These are phyloP conservation scores for Helicolenus hilgendorfi DNA, from an alignment of 2,797 vertebrate genomes.

Conservation along the genomic window DNA sequence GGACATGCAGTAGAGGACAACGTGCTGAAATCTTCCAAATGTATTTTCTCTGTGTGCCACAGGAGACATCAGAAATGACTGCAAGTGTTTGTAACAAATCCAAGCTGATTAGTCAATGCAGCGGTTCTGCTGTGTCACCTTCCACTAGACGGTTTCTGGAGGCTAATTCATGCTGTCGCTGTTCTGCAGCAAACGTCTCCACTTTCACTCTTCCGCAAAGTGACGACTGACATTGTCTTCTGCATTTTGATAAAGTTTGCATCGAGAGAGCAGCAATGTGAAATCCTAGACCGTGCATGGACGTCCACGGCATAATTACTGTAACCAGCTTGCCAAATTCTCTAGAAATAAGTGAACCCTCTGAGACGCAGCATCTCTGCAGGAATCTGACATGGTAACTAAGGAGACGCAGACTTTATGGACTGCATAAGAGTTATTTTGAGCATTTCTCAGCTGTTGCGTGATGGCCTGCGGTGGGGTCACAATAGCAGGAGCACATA, in stretches of 20 bases:
- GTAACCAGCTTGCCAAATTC: slow-evolving; percentile 33
- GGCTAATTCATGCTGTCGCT: slow-evolving; percentile 73
- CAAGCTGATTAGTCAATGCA: slow-evolving; percentile 65
- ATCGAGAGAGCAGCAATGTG: slow-evolving; percentile 17
- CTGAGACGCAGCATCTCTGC: slow-evolving; percentile 22
- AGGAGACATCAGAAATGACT: slow-evolving; percentile 44
- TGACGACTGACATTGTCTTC: slow-evolving; percentile 56
- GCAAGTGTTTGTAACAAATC: slow-evolving; percentile 66
- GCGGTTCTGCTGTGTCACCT: slow-evolving; percentile 70
- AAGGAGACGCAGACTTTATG: slow-evolving; percentile 13
- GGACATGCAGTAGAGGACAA: background rate
- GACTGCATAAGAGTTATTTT: slow-evolving; percentile 21
- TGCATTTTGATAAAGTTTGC: slow-evolving; percentile 59
- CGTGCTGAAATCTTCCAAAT: slow-evolving; percentile 8
- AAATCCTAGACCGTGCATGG: slow-evolving; percentile 24
- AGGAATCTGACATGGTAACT: slow-evolving; percentile 19
- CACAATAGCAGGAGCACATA: background rate
- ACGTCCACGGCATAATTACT: slow-evolving; percentile 39
- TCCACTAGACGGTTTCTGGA: slow-evolving; percentile 50
- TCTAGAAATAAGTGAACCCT: slow-evolving; percentile 29
- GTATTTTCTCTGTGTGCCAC: slow-evolving; percentile 19
- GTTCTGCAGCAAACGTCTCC: slow-evolving; percentile 53
- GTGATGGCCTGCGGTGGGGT: background rate
- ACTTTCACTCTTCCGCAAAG: slow-evolving; percentile 54
- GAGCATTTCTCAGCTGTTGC: background rate